These are phyloP conservation scores for Plebejus argus DNA, from an alignment of 2,888 invertebrate species.

Conservation along the genomic window DNA sequence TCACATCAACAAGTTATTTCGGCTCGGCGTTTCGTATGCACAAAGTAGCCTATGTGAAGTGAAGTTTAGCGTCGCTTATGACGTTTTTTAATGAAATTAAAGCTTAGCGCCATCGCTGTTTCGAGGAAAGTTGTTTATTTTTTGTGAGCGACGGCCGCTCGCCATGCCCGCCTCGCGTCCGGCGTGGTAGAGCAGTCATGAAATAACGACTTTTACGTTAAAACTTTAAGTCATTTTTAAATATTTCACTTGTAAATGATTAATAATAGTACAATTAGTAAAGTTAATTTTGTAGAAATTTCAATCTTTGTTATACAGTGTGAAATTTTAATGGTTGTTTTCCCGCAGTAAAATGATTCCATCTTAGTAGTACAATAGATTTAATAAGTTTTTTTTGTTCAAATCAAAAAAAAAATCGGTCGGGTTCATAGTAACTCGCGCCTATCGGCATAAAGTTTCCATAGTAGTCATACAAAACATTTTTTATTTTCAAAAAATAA, in stretches of 20 bases:
- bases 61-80: constrained; percentile 53
- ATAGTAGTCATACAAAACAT: no score
- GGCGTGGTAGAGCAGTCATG: constrained; percentile 59
- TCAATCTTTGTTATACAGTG: no score
- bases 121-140: constrained; percentile 79
- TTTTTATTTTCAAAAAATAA: no score
- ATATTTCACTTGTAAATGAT: neutral
- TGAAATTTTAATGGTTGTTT: no score
- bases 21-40: constrained; percentile 58
- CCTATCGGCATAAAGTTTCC: no score
- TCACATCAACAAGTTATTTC: constrained; percentile 81
- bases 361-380: no score
- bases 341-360: no score
- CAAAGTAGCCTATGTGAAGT: constrained; percentile 64
- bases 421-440: no score
- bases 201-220: constrained; percentile 52
- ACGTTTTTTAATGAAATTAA: constrained; percentile 52
- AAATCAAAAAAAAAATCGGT: no score
- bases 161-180: constrained; percentile 67
- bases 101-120: constrained; percentile 78
- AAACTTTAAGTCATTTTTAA: neutral
- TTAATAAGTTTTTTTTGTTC: no score
- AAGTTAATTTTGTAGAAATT: neutral
- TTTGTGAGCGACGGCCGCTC: constrained; percentile 69
- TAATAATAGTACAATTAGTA: neutral